Evolutionary conservation across 2,797 vertebrate species (phyloP).

Genomic region (Astyanax mexicanus): DNA sequence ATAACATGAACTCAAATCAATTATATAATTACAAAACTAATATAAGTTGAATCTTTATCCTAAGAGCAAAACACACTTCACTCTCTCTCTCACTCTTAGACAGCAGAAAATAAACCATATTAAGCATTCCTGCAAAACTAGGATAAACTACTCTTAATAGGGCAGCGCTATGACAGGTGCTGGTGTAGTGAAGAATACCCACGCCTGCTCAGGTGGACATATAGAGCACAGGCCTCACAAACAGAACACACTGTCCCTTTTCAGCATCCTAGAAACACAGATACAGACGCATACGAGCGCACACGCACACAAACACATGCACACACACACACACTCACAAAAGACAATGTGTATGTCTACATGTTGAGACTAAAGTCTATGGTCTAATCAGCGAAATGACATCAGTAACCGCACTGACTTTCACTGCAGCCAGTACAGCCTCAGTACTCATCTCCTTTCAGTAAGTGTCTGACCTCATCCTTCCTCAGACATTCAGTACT

Average conservation of each 20-base stretch:
- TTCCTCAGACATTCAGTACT: background rate
- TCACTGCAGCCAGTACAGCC: background rate
- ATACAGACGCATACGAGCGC: background rate
- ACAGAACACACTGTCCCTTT: slow-evolving; percentile 9
- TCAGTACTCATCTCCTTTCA: slow-evolving; percentile 17
- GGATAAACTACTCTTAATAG: background rate
- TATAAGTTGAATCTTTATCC: no score
- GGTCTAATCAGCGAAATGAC: slow-evolving; percentile 47
- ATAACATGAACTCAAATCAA: no score
- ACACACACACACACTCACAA: slow-evolving; percentile 17
- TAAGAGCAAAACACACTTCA: no score
- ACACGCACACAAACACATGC: slow-evolving; percentile 50
- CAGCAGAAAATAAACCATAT: background rate
- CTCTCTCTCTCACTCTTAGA: no score
- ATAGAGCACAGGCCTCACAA: background rate
- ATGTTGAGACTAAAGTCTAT: slow-evolving; percentile 31
- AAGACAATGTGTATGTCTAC: slow-evolving; percentile 29
- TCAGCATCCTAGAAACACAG: slow-evolving; percentile 22
- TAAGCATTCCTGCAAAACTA: background rate
- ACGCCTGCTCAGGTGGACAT: slow-evolving; percentile 22
- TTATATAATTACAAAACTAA: no score
- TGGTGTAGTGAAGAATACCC: slow-evolving; percentile 18
- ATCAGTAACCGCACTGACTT: slow-evolving; percentile 31
- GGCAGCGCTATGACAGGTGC: slow-evolving; percentile 9
- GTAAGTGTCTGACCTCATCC: slow-evolving; percentile 29